phyloP scores from a whole-genome alignment of 2,113 vertebrate species.

The Chrysemys picta region DNA sequence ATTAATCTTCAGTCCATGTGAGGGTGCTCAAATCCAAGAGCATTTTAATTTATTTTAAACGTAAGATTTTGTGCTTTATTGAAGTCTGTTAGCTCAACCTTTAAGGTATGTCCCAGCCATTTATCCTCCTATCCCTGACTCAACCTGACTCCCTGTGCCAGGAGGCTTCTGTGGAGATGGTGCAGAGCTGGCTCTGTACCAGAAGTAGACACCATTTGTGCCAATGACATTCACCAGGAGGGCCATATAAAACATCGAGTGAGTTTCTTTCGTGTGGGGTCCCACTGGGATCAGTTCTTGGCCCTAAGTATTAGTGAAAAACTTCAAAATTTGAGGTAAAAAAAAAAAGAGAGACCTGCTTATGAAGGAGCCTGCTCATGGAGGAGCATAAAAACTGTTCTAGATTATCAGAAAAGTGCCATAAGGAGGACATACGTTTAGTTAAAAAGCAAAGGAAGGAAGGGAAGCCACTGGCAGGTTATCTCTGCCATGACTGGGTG shows the following conservation, averaged over 20 bases:
- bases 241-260: too few species aligned
- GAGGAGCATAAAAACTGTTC: neutral
- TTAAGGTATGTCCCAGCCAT: neutral
- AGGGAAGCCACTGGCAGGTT: neutral
- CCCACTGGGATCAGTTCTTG: too few species aligned
- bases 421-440: neutral
- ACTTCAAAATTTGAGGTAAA: neutral
- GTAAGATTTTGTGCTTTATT: neutral
- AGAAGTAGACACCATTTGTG: too few species aligned
- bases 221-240: too few species aligned
- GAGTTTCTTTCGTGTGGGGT: too few species aligned
- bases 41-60: neutral
- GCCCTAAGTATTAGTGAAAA: neutral
- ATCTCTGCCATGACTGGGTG: neutral
- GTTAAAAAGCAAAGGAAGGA: neutral
- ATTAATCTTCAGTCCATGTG: neutral
- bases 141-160: neutral
- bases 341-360: too few species aligned
- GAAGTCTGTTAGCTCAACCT: fast-evolving
- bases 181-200: too few species aligned
- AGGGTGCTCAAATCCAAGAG: neutral
- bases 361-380: neutral
- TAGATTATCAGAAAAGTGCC: neutral
- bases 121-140: neutral
- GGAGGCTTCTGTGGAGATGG: too few species aligned